A percentile compares a stretch with the other conserved stretches of the same genome.
Evolutionary conservation across 2,888 invertebrate species (phyloP).

Genomic region (Dasypogon diadema): DNA sequence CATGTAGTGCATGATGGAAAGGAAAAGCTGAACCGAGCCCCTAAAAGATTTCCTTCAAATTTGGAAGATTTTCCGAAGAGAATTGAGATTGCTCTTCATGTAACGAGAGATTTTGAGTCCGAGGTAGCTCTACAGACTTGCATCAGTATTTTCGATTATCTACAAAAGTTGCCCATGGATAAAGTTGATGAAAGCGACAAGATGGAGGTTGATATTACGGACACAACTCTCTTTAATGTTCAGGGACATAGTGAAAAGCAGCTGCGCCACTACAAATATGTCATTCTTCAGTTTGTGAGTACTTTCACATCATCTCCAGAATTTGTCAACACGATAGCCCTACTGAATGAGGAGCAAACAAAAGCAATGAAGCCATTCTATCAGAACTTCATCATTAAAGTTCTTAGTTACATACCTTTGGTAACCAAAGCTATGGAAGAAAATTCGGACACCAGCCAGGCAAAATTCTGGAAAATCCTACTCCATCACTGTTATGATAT

Average conservation of each 20-base stretch:
- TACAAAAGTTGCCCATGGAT: constrained; percentile 77
- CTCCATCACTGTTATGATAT: constrained; percentile 83
- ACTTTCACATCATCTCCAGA: constrained; percentile 76
- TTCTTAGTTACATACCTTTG: constrained; percentile 76
- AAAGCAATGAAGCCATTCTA: constrained; percentile 74
- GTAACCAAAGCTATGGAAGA: constrained; percentile 76
- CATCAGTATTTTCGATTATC: constrained; percentile 75
- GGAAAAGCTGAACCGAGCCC: constrained; percentile 64
- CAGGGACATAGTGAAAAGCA: constrained; percentile 78
- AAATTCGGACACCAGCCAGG: constrained; percentile 71
- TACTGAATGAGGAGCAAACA: constrained; percentile 70
- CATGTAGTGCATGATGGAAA: constrained; percentile 74
- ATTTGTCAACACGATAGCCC: constrained; percentile 77
- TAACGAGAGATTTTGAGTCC: constrained; percentile 77
- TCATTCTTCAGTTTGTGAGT: constrained; percentile 80
- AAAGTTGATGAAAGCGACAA: constrained; percentile 70
- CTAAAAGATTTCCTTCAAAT: constrained; percentile 50
- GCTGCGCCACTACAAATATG: constrained; percentile 86
- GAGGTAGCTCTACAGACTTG: constrained; percentile 75
- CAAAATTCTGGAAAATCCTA: constrained; percentile 87
- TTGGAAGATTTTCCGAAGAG: constrained; percentile 72
- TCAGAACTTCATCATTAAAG: constrained; percentile 77
- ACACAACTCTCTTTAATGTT: constrained; percentile 72
- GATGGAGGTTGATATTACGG: constrained; percentile 62
- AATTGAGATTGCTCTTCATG: constrained; percentile 76